These are phyloP conservation scores for Hepsetus odoe DNA, from an alignment of 2,113 vertebrate species.

Conservation along the genomic window DNA sequence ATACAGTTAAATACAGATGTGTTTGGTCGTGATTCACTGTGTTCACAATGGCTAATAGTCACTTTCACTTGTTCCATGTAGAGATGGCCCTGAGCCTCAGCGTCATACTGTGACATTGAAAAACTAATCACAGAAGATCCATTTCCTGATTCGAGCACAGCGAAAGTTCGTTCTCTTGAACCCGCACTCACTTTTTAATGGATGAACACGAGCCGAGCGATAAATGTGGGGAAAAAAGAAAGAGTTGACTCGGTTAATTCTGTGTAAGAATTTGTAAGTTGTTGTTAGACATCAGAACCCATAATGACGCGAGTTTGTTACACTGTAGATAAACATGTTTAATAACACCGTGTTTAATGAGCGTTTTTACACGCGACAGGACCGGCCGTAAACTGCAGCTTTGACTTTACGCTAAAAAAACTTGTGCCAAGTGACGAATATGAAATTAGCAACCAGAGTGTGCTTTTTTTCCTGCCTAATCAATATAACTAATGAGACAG, in stretches of 20 bases:
- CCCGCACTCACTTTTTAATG: too few species aligned
- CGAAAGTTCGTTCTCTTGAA: too few species aligned
- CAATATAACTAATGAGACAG: constrained; percentile 50
- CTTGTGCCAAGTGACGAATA: constrained; percentile 27
- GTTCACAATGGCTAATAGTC: too few species aligned
- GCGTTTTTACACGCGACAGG: constrained; percentile 10
- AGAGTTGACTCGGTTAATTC: not conserved
- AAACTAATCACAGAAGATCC: too few species aligned
- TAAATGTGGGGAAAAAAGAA: not conserved
- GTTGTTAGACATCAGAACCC: not conserved
- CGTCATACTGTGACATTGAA: too few species aligned
- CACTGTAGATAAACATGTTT: constrained; percentile 30
- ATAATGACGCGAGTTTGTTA: constrained; percentile 18
- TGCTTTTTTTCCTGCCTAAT: constrained; percentile 20
- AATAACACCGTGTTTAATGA: constrained; percentile 34
- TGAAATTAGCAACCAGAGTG: constrained; percentile 33
- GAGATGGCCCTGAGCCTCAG: too few species aligned
- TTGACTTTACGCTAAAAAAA: constrained; percentile 12
- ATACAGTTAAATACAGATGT: too few species aligned
- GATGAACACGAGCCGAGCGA: not conserved
- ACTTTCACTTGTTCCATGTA: too few species aligned
- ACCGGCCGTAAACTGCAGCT: constrained; percentile 26
- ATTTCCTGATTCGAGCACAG: too few species aligned
- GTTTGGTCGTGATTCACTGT: too few species aligned
- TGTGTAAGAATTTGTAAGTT: not conserved